Percentiles rank a stretch among this genome's conserved stretches.
Conservation (phyloP, 1,140 invertebrate species). For the Orchestia grillus region DNA sequence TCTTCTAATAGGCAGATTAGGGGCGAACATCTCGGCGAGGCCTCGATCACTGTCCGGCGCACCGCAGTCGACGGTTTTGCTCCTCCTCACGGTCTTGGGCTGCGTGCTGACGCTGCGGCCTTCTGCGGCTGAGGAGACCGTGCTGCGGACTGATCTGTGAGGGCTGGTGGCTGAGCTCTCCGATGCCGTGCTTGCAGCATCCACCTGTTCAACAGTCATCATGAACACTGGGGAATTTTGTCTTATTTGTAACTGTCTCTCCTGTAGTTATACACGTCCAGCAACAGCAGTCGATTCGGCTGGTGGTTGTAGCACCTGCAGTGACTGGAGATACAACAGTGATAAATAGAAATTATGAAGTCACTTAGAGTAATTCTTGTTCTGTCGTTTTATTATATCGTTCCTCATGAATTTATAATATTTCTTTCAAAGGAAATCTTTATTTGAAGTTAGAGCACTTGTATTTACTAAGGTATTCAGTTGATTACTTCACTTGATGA, state of each 20-base stretch:
- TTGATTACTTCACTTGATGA: too few relatives aligned
- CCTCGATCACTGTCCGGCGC: neutral
- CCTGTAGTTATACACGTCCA: neutral
- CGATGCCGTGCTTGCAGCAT: neutral
- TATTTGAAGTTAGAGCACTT: too few relatives aligned
- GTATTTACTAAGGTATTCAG: too few relatives aligned
- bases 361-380: too few relatives aligned
- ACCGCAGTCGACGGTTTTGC: slow-evolving; percentile 16
- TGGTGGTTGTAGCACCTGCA: neutral
- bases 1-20: slow-evolving; percentile 48
- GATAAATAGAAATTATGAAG: neutral
- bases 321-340: neutral
- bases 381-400: too few relatives aligned
- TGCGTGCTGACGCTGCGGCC: neutral
- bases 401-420: too few relatives aligned
- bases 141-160: neutral
- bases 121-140: neutral
- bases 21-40: slow-evolving; percentile 2
- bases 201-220: neutral
- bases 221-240: neutral
- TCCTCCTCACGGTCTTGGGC: slow-evolving; percentile 14
- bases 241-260: neutral
- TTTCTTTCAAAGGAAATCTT: too few relatives aligned
- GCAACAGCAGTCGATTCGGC: neutral
- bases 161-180: slow-evolving; percentile 12